Conservation (phyloP, 1,140 invertebrate species). For the Goniozus legneri region DNA sequence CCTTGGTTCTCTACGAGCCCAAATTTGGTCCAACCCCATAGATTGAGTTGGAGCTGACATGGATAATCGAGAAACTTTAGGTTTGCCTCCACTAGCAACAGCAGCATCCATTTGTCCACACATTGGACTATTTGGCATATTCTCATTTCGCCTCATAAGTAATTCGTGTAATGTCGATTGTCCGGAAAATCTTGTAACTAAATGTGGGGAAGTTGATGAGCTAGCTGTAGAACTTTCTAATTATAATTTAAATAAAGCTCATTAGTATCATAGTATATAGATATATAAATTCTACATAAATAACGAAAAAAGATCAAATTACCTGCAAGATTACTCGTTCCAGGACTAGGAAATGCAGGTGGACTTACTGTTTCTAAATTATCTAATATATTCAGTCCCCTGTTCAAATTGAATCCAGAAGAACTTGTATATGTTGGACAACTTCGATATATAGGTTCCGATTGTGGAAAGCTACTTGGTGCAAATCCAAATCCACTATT, state of each 20-base stretch:
- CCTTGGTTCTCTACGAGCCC: conserved; percentile 78
- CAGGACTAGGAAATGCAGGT: conserved; percentile 41
- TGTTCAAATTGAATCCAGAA: conserved; percentile 37
- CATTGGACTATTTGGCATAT: conserved; percentile 47
- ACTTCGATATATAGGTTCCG: conserved; percentile 33
- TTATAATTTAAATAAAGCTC: conserved; percentile 1
- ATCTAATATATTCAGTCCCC: conserved; percentile 34
- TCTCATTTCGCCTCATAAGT: conserved; percentile 60
- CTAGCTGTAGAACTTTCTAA: conserved; percentile 50
- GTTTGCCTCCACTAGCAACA: conserved; percentile 42
- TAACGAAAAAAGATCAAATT: conserved; percentile 4
- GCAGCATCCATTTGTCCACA: conserved; percentile 43
- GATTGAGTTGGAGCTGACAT: conserved; percentile 78
- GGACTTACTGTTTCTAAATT: conserved; percentile 41
- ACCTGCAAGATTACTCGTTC: conserved; percentile 48
- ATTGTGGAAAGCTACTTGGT: conserved; percentile 47
- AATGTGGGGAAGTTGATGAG: conserved; percentile 47
- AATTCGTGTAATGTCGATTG: conserved; percentile 64
- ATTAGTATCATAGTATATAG: neutral
- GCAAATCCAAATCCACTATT: conserved; percentile 26
- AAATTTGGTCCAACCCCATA: conserved; percentile 75
- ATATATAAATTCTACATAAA: neutral
- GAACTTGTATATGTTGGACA: conserved; percentile 29
- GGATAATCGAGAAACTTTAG: conserved; percentile 65
- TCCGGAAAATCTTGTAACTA: conserved; percentile 25